Conservation (phyloP, 2,888 invertebrate species). For the Norana najaformis region DNA sequence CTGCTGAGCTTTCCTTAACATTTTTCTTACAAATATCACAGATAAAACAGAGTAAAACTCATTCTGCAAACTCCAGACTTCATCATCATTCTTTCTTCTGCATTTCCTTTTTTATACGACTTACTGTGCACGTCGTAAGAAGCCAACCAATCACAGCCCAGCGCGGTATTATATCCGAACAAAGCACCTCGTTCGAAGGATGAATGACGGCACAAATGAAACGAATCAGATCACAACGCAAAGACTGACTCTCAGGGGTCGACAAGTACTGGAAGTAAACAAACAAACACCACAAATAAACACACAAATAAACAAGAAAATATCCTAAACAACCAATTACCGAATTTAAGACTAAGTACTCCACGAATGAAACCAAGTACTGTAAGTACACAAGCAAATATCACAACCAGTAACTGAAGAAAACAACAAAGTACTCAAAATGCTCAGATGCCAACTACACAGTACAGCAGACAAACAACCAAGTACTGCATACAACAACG, state of each 20-base stretch:
- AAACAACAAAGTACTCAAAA: too few species aligned
- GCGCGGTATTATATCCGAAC: slow-evolving; percentile 90
- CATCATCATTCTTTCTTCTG: too few species aligned
- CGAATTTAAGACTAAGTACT: too few species aligned
- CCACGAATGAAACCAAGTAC: not conserved
- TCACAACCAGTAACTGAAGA: too few species aligned
- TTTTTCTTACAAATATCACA: not conserved
- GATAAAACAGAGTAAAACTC: not conserved
- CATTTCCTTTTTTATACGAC: slow-evolving; percentile 33
- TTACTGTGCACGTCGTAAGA: slow-evolving; percentile 79
- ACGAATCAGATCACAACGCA: slow-evolving; percentile 88
- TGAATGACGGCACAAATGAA: slow-evolving; percentile 92
- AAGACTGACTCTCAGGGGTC: slow-evolving; percentile 83
- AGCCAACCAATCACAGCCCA: slow-evolving; percentile 96
- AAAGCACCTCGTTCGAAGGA: slow-evolving; percentile 86
- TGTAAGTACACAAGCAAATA: too few species aligned
- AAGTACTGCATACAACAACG: too few species aligned
- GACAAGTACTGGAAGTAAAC: slow-evolving; percentile 74
- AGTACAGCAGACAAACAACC: too few species aligned
- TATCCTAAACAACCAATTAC: too few species aligned
- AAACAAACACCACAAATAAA: not conserved
- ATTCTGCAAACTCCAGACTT: not conserved
- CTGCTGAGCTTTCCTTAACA: not conserved
- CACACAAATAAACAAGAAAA: too few species aligned
- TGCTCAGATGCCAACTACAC: too few species aligned